A percentile compares a stretch with the other conserved stretches of the same genome.
Conservation (phyloP, 1,140 invertebrate species). For the Orchesella cincta region DNA sequence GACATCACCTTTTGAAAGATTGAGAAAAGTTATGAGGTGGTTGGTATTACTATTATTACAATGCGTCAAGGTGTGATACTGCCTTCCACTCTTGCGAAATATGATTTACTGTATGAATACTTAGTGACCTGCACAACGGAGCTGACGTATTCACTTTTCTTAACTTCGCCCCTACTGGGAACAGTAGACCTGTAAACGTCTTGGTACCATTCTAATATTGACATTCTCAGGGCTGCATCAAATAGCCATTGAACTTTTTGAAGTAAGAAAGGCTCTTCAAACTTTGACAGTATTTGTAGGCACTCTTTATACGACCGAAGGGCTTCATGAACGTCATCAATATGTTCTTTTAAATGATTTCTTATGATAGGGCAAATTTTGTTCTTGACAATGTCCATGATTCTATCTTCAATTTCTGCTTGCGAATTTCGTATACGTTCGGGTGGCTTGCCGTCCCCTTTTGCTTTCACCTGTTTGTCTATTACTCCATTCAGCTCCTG, state of each 20-base stretch:
- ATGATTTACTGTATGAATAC: too few species aligned
- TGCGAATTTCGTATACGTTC: constrained; percentile 14
- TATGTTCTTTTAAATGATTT: constrained; percentile 44
- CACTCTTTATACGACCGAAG: constrained; percentile 41
- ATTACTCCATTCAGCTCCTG: constrained; percentile 27
- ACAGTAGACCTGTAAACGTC: neutral
- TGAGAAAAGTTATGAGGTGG: neutral
- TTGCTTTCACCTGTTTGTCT: neutral
- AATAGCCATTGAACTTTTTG: constrained; percentile 30
- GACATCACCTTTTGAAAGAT: constrained; percentile 37
- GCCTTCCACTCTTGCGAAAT: too few species aligned
- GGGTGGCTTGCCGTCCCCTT: constrained; percentile 23
- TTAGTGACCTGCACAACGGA: neutral
- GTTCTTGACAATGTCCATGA: neutral
- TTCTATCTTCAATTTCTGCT: neutral
- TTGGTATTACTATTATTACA: too few species aligned
- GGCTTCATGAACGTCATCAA: constrained; percentile 39
- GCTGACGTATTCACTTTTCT: neutral
- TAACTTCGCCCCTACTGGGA: neutral
- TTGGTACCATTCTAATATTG: constrained; percentile 47
- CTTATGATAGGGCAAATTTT: constrained; percentile 37
- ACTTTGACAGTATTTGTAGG: constrained; percentile 37
- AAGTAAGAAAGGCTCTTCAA: neutral
- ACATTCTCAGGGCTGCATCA: constrained; percentile 35
- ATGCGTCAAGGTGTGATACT: neutral